Percentiles rank a stretch among this genome's conserved stretches.
Conservation (phyloP, 2,888 invertebrate species). For the Cosmia trapezina region DNA sequence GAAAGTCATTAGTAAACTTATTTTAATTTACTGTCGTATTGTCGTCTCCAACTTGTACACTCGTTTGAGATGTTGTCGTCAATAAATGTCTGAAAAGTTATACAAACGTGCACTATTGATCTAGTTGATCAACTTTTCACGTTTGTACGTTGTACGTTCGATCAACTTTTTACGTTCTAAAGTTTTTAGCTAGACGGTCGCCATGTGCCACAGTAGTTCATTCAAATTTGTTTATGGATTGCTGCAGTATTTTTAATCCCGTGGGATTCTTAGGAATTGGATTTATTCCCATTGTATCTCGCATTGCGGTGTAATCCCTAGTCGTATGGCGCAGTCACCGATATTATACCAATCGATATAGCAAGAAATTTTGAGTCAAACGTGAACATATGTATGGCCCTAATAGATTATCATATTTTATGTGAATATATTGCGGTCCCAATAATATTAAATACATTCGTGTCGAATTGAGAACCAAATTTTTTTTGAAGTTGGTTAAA, state of each 20-base stretch:
- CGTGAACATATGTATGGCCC: no score
- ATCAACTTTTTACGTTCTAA: neutral
- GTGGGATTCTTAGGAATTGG: neutral
- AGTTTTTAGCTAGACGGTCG: neutral
- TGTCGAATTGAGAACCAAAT: no score
- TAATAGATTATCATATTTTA: no score
- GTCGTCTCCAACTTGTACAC: neutral
- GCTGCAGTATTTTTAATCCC: neutral
- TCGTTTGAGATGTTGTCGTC: neutral
- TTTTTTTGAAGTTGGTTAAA: no score
- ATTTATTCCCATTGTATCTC: neutral
- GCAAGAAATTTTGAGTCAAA: neutral
- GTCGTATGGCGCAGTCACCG: no score
- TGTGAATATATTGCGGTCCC: no score
- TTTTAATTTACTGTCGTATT: neutral
- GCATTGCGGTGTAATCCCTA: neutral
- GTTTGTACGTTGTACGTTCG: no score
- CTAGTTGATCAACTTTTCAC: neutral
- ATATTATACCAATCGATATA: neutral
- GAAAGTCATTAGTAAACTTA: neutral
- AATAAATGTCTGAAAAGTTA: neutral
- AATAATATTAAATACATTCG: no score
- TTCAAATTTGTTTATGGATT: neutral
- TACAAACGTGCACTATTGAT: neutral
- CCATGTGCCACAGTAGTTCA: neutral